These are phyloP conservation scores for cattle (Bos taurus) DNA, from an alignment of 2,113 vertebrate species.

Conservation along the genomic window DNA sequence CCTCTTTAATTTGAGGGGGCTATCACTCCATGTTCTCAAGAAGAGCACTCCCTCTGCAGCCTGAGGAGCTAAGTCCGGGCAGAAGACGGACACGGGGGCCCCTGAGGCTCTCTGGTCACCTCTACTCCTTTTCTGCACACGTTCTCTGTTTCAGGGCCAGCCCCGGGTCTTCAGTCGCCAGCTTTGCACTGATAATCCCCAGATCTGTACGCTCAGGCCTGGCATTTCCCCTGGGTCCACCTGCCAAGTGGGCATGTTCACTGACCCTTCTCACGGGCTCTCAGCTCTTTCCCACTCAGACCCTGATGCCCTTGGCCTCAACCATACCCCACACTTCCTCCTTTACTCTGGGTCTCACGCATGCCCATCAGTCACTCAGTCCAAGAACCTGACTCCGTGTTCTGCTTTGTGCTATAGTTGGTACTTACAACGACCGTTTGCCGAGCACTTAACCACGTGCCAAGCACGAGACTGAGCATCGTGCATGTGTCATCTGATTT, in stretches of 20 bases:
- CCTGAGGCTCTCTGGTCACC: rapidly evolving
- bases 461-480: not conserved
- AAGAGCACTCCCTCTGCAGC: not conserved
- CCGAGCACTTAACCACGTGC: too few species aligned
- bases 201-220: not conserved
- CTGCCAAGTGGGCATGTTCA: not conserved
- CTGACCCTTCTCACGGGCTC: not conserved
- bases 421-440: too few species aligned
- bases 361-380: not conserved
- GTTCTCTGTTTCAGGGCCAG: not conserved
- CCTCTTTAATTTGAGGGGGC: not conserved
- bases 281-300: not conserved
- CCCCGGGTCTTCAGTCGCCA: not conserved
- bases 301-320: not conserved
- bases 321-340: too few species aligned
- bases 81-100: not conserved
- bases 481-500: not conserved
- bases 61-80: not conserved
- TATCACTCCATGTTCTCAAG: not conserved
- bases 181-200: not conserved
- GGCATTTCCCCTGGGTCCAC: not conserved
- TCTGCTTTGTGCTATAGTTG: not conserved
- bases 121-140: not conserved
- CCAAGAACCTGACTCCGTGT: not conserved
- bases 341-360: not conserved